Base-by-base conservation (phyloP, 2,113 vertebrate species). In the Talpa occidentalis region DNA sequence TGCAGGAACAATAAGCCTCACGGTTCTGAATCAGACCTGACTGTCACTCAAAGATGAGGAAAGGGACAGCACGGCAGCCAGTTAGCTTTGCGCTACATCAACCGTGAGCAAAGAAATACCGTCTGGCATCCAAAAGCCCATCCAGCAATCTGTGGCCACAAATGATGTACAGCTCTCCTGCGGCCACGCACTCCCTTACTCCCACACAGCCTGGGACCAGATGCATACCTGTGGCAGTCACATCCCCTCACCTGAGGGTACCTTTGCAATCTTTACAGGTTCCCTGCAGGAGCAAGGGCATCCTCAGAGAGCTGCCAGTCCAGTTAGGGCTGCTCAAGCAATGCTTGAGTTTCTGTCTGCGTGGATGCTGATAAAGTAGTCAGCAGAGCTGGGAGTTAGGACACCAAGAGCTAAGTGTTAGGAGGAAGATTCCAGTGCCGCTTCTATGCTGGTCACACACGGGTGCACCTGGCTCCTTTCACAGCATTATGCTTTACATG, bases 191-290 rank as follows among this genome's bases (percentile, higher is more conserved):
- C 32, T 47, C 35, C 40, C 37, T 95, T 93, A 69, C 47, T 90
- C 92, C 72, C 78, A 93, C 88, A 97, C 97, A 97, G 97, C 83
- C 94, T 94, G 94, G 93, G 96, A 97, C 97, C 95, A 94, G 95
- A 97, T 96, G 96, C 97, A 97, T 95, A 96, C 97, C 98, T 97
- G 97, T 98, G 97, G 97, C 92, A 94, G 59, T 94, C 82, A 87
- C 2, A 95, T 93, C 54, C 94, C 93, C 37, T 62, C 92, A 96
- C 95, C 96, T 90, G 88, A 90, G 96, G 97, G 95, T 94, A 98
- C 94, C 95, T 94, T 96, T 77, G 93, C 60, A 64, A 92, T 88
- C 76, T 94, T 30, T 95, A 88, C 80, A 96, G 95, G 91, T 94
- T 96, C 86, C 84, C 92, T 94, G 96, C 52, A 95, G 83, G 95